Base-by-base conservation (phyloP, 1,140 invertebrate species). In the Leptonema lineaticorne region DNA sequence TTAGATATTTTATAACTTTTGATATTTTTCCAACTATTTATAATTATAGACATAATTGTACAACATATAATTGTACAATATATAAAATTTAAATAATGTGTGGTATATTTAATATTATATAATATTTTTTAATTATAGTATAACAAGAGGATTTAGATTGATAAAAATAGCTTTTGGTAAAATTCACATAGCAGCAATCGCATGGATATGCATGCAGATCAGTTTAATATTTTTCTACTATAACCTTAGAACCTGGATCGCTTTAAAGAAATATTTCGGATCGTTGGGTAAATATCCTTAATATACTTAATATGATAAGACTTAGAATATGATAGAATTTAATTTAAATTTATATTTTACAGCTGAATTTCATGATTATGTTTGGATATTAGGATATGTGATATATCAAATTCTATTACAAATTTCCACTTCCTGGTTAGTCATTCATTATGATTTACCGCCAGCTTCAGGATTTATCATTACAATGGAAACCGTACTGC, bases 391-490 rank as follows among this genome's bases (percentile, higher is more conserved):
- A 7, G 9, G 72, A 22, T 81, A 81, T 16, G 68, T 84, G 1
- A 22, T 75, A 8, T 81, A 81, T 69, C 78, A 84, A 69, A 16
- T 79, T 18, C 57, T 75, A 1, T 84, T 87, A 60, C 73, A 88
- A 0, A 73, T 81, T 37, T 69, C 89, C 20, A 86, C 89, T 3
- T 74, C 82, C 1, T 76, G 75, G 59, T 75, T 81, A 37, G 72
- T 87, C 6, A 67, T 86, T 0, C 72, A 82, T 8, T 58, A 27
- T 16, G 18, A 58, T 1, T 14, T 67, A 9, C 65, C 65, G 8
- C 16, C 53, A 8, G 65, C 45, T 22, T 67, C 65, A 0, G 7
- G 50, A 5, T 14, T 60, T 1, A 48, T 59, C 20, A n/a, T 67
- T 4, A 26, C 22, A 14, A 20, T 24, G 22, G 65, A 67, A 58